Evolutionary conservation across 1,140 invertebrate genomes (phyloP), one percentile per base, ranked within the genome.

Genomic region (Dufourea novaeangliae): DNA sequence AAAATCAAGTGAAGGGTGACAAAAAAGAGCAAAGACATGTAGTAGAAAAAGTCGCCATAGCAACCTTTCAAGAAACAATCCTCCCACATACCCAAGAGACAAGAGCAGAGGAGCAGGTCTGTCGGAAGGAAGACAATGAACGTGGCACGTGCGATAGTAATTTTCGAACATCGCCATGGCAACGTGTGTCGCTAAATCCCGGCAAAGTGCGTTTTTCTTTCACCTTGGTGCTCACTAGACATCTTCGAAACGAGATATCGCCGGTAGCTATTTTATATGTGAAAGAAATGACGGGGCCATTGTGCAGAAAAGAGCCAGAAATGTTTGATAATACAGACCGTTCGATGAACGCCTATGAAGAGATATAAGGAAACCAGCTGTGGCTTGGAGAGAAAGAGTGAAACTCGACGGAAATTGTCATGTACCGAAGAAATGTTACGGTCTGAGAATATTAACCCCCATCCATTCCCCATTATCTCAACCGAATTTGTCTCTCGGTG

Each of bases 211-310:
- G 41, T 78, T 57, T 57, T 22, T 20, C 27, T 57, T 70, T 54
- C 11, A 11, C n/a, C 54, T 11, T 20, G 1, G 46, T 12, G 12
- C 25, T 25, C 34, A 29, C 62, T 37, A 25, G 72, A 70, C 76
- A 86, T 86, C 39, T 56, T 72, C 78, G 80, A 82, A 87, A 87
- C 74, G 84, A 85, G 76, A 88, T 87, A 88, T 86, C 68, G 87
- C 88, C 82, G 63, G 82, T 64, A 88, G 85, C 86, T 86, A 79
- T 89, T 87, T 86, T 81, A 86, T 82, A 87, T 80, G 73, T 50
- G 64, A 83, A 83, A 77, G 77, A 87, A 87, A 87, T 66, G 67
- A 79, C 68, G 66, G n/a, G 61, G 27, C 79, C 67, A 90, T 90
- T 88, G 85, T 87, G 67, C 59, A 61, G 11, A 50, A 62, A 59